Base-by-base conservation (phyloP, 2,888 invertebrate genomes). In the Synanthedon tipuliformis region DNA sequence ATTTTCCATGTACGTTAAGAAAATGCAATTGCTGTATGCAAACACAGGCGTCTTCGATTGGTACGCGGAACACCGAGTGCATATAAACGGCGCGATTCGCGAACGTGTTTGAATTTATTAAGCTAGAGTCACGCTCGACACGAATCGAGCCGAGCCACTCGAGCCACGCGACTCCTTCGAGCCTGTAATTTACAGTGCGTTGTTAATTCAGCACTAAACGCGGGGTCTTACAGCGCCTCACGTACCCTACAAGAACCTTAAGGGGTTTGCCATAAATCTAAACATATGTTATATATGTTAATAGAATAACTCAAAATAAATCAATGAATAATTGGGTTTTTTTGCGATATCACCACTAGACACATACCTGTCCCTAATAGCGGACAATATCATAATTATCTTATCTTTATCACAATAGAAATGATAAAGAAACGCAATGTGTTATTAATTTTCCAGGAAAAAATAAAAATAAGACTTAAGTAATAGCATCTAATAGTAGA, bases 171-270 rank as follows among this genome's bases (percentile, higher is more conserved):
- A 59, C 53, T 54, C 41, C 53, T 55, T 56, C 55, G 41, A 60
- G 13, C 57, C 57, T 61, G 65, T 69, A 68, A 69, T 71, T 71
- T 63, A 64, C 67, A 63, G 63, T 63, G 62, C 61, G 64, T 59
- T 68, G 71, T 73, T 75, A 73, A 73, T 71, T 67, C 65, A 61
- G 65, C 57, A 58, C 60, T 60, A 62, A 64, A 69, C 67, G 64
- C 60, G 60, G 60, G 61, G 66, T 69, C 73, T 72, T 73, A 68
- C 67, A 61, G 61, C 57, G 57, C 59, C 23, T 16, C 49, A 45
- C 45, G 12, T 13, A 45, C 13, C 8, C 15, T 34, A 3, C 34
- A 34, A 34, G 10, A 5, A 10, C 34, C 34, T 34, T 34, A 34
- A 34, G 34, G 34, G 2, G 34, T 1, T 34, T 34, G 34, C 34